Evolutionary conservation across 2,888 invertebrate genomes (phyloP), one percentile per base, ranked within the genome.

Genomic region (Chymomyza amoena): DNA sequence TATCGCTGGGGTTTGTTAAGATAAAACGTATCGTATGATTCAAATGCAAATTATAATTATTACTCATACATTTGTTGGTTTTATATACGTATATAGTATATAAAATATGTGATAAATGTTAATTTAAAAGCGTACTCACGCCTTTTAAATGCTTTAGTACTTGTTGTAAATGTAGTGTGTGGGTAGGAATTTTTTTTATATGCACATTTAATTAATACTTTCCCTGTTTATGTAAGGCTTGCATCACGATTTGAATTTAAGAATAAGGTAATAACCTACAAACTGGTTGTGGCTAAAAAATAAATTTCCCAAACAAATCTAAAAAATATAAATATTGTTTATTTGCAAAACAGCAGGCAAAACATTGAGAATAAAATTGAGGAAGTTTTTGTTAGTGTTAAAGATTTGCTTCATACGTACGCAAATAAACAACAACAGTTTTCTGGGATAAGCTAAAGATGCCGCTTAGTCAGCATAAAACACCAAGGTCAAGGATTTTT

Each of bases 11-110:
- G 39, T 18, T n/a, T 20, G 54, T 54, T 54, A 54, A 54, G 54
- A 54, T 54, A 54, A 54, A 18, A 54, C 20, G 16, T 54, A 72
- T 62, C 67, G 72, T 68, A 60, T 72, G 72, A 72, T 67, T 72
- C 72, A 72, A 28, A 45, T 54, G 60, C 62, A 61, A 67, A 20
- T 36, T 39, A 16, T 59, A 66, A 73, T 63, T 73, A 67, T 72
- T 73, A 72, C 36, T 13, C 45, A 54, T 16, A 54, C 20, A 20
- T 18, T 54, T 16, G 54, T 20, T 54, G 15, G 18, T 54, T 16
- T 54, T 10, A n/a, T 9, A 7, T 18, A 2, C 9, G 13, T 54
- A 18, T 51, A 1, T 51, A 6, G 51, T 51, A 51, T 51, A 32
- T 32, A 3, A 32, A 32, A 32, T 7, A 32, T 32, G 32, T 32